These are phyloP conservation scores for Hylyphantes graminicola DNA, from an alignment of 1,140 invertebrate species.

Conservation along the genomic window DNA sequence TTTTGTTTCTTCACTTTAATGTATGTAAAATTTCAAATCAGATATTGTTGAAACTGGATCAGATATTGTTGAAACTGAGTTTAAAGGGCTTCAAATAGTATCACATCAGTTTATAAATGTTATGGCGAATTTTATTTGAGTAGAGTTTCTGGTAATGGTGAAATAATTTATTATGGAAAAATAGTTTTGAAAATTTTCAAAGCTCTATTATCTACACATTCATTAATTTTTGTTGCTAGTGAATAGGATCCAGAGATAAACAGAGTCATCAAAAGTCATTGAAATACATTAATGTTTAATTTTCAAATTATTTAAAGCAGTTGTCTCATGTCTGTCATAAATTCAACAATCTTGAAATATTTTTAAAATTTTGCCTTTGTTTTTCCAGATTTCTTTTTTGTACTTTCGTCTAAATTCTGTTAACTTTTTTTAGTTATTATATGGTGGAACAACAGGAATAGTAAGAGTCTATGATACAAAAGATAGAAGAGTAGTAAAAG, in stretches of 20 bases:
- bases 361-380: not conserved
- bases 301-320: not conserved
- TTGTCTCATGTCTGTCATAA: too few relatives aligned
- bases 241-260: not conserved
- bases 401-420: not conserved
- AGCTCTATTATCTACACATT: too few relatives aligned
- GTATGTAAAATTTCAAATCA: not conserved
- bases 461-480: constrained; percentile 76
- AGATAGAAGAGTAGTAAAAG: constrained; percentile 75
- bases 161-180: too few relatives aligned
- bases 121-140: too few relatives aligned
- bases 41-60: too few relatives aligned
- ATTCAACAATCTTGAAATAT: too few relatives aligned
- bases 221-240: not conserved
- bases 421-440: constrained; percentile 69
- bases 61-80: too few relatives aligned
- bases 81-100: too few relatives aligned
- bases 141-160: too few relatives aligned
- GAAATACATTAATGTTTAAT: not conserved
- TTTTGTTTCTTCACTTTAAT: not conserved
- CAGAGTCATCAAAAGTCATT: not conserved
- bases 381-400: not conserved
- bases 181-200: too few relatives aligned
- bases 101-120: too few relatives aligned
- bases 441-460: constrained; percentile 74